Evolutionary conservation across 2,888 invertebrate genomes (phyloP).

Genomic region (Micoletzkya japonica): DNA sequence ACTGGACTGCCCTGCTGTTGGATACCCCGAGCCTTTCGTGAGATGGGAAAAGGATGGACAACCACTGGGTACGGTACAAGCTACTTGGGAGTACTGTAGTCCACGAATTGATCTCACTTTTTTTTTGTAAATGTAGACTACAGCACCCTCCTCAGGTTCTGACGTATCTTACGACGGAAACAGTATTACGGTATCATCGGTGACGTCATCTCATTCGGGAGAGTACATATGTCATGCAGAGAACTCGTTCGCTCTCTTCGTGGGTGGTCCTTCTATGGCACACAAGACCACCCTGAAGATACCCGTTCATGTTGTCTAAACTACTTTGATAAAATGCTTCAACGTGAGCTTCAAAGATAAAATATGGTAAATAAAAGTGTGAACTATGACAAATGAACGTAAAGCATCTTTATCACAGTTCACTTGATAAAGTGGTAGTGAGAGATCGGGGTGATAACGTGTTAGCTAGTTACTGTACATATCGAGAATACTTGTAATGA

Average conservation of each 20-base stretch:
- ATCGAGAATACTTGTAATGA: too few species aligned
- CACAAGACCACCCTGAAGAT: constrained; percentile 6
- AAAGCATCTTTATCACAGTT: too few species aligned
- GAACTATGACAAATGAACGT: too few species aligned
- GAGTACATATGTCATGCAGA: constrained; percentile 10
- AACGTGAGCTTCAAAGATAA: too few species aligned
- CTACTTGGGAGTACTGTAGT: not conserved
- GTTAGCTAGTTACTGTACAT: too few species aligned
- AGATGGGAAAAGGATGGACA: constrained; percentile 26
- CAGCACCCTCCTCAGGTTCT: not conserved
- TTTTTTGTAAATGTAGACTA: not conserved
- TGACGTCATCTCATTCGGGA: constrained; percentile 5
- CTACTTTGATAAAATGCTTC: too few species aligned
- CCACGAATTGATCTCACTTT: too few species aligned
- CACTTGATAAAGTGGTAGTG: too few species aligned
- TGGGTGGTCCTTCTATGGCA: constrained; percentile 24
- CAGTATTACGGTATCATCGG: not conserved
- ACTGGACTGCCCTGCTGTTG: not conserved
- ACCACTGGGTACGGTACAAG: not conserved
- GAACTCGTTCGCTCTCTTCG: constrained; percentile 12
- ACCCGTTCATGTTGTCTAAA: not conserved
- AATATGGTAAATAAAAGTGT: too few species aligned
- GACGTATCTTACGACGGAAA: constrained; percentile 3
- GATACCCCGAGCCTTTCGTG: constrained; percentile 17
- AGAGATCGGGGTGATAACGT: too few species aligned